Evolutionary conservation across 2,888 invertebrate genomes (phyloP).

Genomic region (Petrolisthes cinctipes): DNA sequence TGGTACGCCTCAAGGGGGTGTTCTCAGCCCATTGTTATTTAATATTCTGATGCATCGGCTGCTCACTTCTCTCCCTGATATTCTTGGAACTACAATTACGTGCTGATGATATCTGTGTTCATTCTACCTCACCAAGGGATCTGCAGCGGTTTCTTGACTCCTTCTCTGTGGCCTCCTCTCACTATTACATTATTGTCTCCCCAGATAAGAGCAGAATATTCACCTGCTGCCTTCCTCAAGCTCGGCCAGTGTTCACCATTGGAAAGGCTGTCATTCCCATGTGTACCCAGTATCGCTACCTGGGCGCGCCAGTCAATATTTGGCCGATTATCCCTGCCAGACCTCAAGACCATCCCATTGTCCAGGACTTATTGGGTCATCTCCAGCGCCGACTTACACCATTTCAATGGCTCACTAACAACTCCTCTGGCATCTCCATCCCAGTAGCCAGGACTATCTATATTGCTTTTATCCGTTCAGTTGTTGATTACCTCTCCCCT

Average conservation of each 20-base stretch:
- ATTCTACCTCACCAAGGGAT: not conserved
- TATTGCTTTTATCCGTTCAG: too few relatives aligned
- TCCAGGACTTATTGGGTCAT: not conserved
- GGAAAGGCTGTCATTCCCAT: too few relatives aligned
- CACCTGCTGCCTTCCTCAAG: too few relatives aligned
- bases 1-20: conserved; percentile 23
- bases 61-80: conserved; percentile 6
- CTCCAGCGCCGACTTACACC: conserved; percentile 10
- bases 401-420: conserved; percentile 7
- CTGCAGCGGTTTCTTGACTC: not conserved
- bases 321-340: not conserved
- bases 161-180: too few relatives aligned
- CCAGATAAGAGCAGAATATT: too few relatives aligned
- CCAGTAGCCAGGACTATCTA: not conserved
- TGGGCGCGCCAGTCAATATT: not conserved
- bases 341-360: not conserved
- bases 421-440: conserved; percentile 2
- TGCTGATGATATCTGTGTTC: conserved; percentile 36
- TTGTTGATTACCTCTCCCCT: too few relatives aligned
- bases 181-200: too few relatives aligned
- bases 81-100: conserved; percentile 6
- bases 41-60: conserved; percentile 19
- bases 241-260: too few relatives aligned
- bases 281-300: not conserved
- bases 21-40: conserved; percentile 8